phyloP scores from a whole-genome alignment of 2,797 vertebrate genomes.

The Aplochiton taeniatus region DNA sequence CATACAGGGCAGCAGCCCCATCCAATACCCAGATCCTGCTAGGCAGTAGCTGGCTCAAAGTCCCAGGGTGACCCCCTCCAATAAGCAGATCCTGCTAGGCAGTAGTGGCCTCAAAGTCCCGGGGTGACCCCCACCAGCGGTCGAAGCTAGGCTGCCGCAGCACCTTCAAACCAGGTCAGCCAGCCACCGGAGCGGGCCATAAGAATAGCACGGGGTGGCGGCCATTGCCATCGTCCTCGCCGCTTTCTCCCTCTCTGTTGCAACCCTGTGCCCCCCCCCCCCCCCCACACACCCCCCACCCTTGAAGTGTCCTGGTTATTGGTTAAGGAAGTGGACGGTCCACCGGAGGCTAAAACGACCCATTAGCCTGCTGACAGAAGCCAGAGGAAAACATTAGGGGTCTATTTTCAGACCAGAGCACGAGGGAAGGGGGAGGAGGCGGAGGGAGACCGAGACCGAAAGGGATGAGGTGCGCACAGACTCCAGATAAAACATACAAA shows the following conservation, averaged over 20 bases:
- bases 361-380: conserved; percentile 52
- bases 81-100: too few species aligned
- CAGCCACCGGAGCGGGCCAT: not conserved
- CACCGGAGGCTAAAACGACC: conserved; percentile 55
- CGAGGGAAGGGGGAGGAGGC: conserved; percentile 39
- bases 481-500: conserved; percentile 22
- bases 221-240: conserved; percentile 1
- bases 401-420: conserved; percentile 34
- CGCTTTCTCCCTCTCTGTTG: not conserved
- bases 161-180: conserved; percentile 31
- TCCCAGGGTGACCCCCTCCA: too few species aligned
- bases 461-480: conserved; percentile 9
- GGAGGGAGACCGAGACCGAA: conserved; percentile 19
- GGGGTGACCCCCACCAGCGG: conserved; percentile 6
- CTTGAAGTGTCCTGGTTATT: conserved; percentile 23
- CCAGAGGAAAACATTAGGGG: not conserved
- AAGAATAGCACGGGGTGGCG: not conserved
- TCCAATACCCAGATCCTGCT: too few species aligned
- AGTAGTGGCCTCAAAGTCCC: too few species aligned
- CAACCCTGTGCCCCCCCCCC: conserved; percentile 1
- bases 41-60: too few species aligned
- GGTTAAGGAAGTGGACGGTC: conserved; percentile 38
- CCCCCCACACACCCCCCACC: conserved; percentile 38
- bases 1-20: conserved; percentile 10
- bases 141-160: conserved; percentile 27